Evolutionary conservation across 2,797 vertebrate genomes (phyloP).

Genomic region (Melanotaenia maccullochi): DNA sequence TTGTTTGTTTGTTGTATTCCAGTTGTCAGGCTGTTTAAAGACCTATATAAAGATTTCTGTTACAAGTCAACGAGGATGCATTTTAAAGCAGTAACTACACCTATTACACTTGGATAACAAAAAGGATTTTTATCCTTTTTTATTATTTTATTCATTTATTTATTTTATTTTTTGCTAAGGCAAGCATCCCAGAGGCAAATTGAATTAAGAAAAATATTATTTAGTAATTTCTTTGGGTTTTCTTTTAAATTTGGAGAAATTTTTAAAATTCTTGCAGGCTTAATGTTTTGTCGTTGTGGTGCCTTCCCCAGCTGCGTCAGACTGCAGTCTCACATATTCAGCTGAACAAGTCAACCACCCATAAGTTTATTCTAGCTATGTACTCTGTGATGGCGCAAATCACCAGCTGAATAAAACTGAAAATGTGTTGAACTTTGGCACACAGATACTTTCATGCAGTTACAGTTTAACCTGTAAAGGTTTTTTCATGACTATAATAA

Average conservation of each 20-base stretch:
- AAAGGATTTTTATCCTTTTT: neutral
- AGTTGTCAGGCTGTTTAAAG: conserved; percentile 10
- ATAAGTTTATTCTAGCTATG: neutral
- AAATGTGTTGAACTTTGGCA: neutral
- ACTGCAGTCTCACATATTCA: too few species aligned
- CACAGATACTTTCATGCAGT: neutral
- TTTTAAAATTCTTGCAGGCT: neutral
- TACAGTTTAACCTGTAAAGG: neutral
- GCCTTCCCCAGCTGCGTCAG: neutral
- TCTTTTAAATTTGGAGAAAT: neutral
- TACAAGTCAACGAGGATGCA: neutral
- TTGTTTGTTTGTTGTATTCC: conserved; percentile 14
- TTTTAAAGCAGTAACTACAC: neutral
- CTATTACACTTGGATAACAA: neutral
- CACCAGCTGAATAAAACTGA: neutral
- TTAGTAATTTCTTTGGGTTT: neutral
- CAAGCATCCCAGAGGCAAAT: neutral
- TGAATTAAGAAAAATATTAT: too few species aligned
- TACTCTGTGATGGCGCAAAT: neutral
- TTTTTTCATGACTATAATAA: neutral
- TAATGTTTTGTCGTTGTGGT: neutral
- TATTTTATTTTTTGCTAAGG: neutral
- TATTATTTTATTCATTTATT: too few species aligned
- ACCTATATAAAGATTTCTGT: neutral
- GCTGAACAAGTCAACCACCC: neutral